phyloP scores from a whole-genome alignment of 2,888 invertebrate species.

The Therioaphis trifolii region DNA sequence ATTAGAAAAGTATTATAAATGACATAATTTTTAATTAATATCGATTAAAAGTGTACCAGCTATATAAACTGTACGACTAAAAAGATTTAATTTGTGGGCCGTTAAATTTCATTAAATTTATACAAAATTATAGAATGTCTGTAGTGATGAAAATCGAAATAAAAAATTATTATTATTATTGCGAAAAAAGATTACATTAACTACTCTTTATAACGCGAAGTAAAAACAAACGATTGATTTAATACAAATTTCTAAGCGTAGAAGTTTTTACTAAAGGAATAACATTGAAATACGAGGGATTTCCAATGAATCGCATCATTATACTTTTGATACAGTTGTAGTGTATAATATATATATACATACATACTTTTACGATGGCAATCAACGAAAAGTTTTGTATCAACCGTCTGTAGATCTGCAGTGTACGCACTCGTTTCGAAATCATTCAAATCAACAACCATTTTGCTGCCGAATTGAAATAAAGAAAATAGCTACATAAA shows the following conservation, averaged over 20 bases:
- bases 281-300: not conserved
- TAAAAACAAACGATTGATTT: not conserved
- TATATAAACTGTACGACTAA: not conserved
- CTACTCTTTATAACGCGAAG: not conserved
- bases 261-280: not conserved
- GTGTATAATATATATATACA: conserved; percentile 6
- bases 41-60: not conserved
- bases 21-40: not conserved
- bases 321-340: not conserved
- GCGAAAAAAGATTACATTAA: not conserved
- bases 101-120: too few species aligned
- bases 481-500: too few species aligned
- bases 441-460: not conserved
- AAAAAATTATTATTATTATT: not conserved
- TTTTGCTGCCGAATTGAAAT: too few species aligned
- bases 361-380: not conserved
- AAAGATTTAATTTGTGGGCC: not conserved
- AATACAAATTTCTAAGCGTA: not conserved
- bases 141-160: not conserved
- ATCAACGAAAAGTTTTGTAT: conserved; percentile 37
- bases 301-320: not conserved
- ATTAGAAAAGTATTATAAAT: not conserved
- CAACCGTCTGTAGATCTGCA: conserved; percentile 10
- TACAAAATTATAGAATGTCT: not conserved
- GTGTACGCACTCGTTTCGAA: not conserved